Evolutionary conservation across 2,113 vertebrate genomes (phyloP).

Genomic region (Poicephalus meyeri): DNA sequence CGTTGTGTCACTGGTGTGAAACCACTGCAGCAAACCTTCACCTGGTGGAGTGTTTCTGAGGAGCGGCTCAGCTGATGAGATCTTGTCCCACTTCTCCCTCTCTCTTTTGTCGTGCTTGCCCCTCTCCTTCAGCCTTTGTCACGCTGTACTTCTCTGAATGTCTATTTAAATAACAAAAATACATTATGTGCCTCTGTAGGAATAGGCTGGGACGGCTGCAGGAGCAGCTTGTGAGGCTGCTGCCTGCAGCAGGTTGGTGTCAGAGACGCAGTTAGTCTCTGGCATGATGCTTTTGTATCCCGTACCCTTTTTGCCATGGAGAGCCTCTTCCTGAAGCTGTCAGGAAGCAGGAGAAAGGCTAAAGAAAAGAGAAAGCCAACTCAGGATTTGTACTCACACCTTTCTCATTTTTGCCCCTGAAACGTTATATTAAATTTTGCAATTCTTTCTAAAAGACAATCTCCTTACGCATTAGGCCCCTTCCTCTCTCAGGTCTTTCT

Average conservation of each 20-base stretch:
- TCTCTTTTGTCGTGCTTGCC: background rate
- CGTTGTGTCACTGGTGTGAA: accelerated
- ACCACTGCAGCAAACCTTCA: background rate
- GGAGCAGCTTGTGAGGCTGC: background rate
- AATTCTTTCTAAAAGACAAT: background rate
- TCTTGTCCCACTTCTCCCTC: background rate
- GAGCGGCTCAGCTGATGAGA: background rate
- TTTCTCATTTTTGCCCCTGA: background rate
- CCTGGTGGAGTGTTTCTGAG: background rate
- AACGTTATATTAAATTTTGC: background rate
- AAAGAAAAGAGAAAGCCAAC: background rate
- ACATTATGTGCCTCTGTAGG: background rate
- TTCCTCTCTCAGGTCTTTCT: background rate
- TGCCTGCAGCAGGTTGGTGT: background rate
- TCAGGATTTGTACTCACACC: background rate
- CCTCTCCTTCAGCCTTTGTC: background rate
- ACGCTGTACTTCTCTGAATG: background rate
- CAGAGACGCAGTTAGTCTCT: background rate
- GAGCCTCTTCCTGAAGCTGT: background rate
- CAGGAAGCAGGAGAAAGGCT: background rate
- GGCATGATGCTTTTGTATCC: background rate
- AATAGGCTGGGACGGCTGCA: background rate
- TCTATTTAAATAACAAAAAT: background rate
- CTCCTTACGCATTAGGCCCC: background rate
- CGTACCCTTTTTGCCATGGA: background rate